Evolutionary conservation across 1,140 invertebrate species (phyloP).

Genomic region (Macrosteles quadrilineatus): DNA sequence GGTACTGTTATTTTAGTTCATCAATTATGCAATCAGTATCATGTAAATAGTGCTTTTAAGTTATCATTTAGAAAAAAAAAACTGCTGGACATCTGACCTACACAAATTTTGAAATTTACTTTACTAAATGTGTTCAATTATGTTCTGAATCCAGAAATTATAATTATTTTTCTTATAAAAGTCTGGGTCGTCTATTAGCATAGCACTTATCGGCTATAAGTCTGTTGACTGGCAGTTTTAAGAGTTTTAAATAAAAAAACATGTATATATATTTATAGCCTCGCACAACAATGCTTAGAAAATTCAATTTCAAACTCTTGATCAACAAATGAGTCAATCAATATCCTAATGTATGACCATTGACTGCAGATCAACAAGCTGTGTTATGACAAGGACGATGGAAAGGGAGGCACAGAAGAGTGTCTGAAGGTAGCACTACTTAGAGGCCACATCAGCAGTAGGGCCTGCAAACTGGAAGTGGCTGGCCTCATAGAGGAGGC

Average conservation of each 20-base stretch:
- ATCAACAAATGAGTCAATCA: too few relatives aligned
- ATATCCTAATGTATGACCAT: too few relatives aligned
- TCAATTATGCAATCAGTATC: neutral
- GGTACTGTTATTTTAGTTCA: constrained; percentile 46
- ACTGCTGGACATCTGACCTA: neutral
- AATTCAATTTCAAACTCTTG: too few relatives aligned
- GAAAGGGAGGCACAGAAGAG: constrained; percentile 71
- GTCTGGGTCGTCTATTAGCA: too few relatives aligned
- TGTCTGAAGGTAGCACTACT: constrained; percentile 83
- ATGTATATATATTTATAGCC: too few relatives aligned
- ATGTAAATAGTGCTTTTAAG: neutral
- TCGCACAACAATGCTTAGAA: too few relatives aligned
- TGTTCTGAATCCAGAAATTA: too few relatives aligned
- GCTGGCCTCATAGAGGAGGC: constrained; percentile 77
- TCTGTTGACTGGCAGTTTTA: too few relatives aligned
- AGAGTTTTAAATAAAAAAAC: too few relatives aligned
- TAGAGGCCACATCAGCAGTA: constrained; percentile 68
- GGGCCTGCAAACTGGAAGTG: constrained; percentile 76
- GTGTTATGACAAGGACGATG: constrained; percentile 56
- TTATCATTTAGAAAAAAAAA: neutral
- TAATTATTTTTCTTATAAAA: too few relatives aligned
- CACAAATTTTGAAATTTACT: neutral
- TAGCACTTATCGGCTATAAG: too few relatives aligned
- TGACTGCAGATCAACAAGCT: constrained; percentile 53
- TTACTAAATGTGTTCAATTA: too few relatives aligned